These are phyloP conservation scores for Corythucha ciliata DNA, from an alignment of 2,888 invertebrate species.

Conservation along the genomic window DNA sequence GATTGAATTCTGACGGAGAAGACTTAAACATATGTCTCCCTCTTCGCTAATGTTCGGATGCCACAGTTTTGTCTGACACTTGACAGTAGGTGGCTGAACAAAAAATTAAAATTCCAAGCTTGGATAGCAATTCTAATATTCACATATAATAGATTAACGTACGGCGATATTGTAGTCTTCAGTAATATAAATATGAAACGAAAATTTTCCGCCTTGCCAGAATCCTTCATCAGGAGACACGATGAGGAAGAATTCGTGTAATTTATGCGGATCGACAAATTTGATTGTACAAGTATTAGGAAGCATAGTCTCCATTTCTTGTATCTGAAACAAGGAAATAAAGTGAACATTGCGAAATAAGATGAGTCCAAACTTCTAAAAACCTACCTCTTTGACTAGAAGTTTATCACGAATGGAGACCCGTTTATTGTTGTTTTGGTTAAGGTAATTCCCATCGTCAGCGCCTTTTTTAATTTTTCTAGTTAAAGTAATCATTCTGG, in stretches of 20 bases:
- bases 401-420: constrained; percentile 70
- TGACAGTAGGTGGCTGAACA: constrained; percentile 80
- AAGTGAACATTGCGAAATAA: background rate
- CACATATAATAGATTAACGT: constrained; percentile 42
- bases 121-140: background rate
- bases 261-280: constrained; percentile 72
- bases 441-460: constrained; percentile 26
- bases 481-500: constrained; percentile 61
- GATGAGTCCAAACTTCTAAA: background rate
- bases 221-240: constrained; percentile 79
- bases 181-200: constrained; percentile 75
- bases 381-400: constrained; percentile 62
- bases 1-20: constrained; percentile 80
- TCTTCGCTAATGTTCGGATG: constrained; percentile 93
- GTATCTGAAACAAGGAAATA: constrained; percentile 44
- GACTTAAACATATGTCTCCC: constrained; percentile 85
- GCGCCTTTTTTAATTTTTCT: constrained; percentile 56
- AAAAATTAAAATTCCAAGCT: constrained; percentile 1
- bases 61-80: constrained; percentile 85
- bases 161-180: constrained; percentile 96
- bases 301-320: constrained; percentile 77
- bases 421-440: constrained; percentile 43
- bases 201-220: constrained; percentile 80
- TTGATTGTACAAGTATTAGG: constrained; percentile 68
- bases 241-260: constrained; percentile 68